Conservation (phyloP, 2,888 invertebrate species). For the Laspeyria flexula region DNA sequence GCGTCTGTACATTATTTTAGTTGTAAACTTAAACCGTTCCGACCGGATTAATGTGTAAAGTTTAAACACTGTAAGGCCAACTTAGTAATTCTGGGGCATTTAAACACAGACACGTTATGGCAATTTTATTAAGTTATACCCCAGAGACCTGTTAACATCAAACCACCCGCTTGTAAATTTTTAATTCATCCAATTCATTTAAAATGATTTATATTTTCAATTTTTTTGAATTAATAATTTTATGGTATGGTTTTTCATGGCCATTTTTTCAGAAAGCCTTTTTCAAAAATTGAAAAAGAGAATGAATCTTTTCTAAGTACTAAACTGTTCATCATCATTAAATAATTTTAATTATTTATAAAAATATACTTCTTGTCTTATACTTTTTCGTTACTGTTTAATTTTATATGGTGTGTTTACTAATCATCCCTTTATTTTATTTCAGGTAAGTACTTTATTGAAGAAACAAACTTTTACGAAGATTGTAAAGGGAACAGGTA, state of each 20-base stretch:
- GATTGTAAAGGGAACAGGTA: background rate
- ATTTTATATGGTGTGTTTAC: background rate
- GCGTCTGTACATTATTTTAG: constrained; percentile 49
- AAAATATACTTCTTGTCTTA: too few species aligned
- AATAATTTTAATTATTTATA: too few species aligned
- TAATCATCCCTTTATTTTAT: constrained; percentile 15
- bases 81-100: constrained; percentile 45
- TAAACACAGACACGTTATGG: constrained; percentile 45
- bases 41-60: constrained; percentile 53
- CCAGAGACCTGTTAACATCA: constrained; percentile 36
- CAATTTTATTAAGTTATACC: constrained; percentile 44
- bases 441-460: constrained; percentile 43
- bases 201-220: constrained; percentile 3
- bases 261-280: too few species aligned
- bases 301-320: too few species aligned
- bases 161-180: constrained; percentile 28
- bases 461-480: background rate
- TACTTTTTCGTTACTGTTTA: background rate
- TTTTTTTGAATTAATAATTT: background rate
- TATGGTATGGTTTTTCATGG: background rate
- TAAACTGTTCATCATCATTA: too few species aligned
- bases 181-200: constrained; percentile 33
- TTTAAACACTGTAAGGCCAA: constrained; percentile 39
- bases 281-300: too few species aligned
- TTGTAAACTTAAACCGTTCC: constrained; percentile 56